A percentile compares a stretch with the other conserved stretches of the same genome.
These are phyloP conservation scores for Phoebastria nigripes DNA, from an alignment of 2,797 vertebrate species.

Conservation along the genomic window DNA sequence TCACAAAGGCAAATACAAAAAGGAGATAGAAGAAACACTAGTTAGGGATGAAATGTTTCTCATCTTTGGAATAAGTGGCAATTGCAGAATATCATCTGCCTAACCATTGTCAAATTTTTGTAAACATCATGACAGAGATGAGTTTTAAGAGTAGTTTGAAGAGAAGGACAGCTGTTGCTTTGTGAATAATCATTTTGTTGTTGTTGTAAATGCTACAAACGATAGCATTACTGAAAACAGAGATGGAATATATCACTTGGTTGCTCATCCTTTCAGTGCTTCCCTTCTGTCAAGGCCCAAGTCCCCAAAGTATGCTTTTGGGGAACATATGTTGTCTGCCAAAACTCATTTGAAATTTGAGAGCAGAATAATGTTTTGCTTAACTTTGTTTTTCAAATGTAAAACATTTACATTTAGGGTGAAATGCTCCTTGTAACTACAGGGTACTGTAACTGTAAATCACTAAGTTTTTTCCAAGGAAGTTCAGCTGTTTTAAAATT, in stretches of 20 bases:
- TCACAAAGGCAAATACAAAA: background rate
- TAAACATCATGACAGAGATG: background rate
- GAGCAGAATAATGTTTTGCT: background rate
- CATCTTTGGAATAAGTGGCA: background rate
- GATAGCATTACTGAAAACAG: background rate
- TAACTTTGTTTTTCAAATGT: background rate
- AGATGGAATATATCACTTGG: background rate
- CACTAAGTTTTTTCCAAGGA: background rate
- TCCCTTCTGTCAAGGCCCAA: background rate
- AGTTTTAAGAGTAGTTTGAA: background rate
- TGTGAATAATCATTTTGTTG: background rate
- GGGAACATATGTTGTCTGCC: slow-evolving; percentile 25
- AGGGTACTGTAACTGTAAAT: background rate
- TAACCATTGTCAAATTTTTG: background rate
- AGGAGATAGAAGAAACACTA: background rate
- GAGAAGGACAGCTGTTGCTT: slow-evolving; percentile 18
- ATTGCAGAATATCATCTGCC: background rate
- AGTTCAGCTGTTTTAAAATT: background rate
- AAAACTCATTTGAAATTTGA: slow-evolving; percentile 11
- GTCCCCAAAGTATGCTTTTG: background rate
- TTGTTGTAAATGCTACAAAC: background rate
- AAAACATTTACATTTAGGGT: background rate
- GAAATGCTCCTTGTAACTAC: background rate
- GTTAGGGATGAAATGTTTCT: background rate
- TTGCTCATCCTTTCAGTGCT: background rate